These are phyloP conservation scores for Biston stratarius DNA, from an alignment of 2,888 invertebrate genomes.

Conservation along the genomic window DNA sequence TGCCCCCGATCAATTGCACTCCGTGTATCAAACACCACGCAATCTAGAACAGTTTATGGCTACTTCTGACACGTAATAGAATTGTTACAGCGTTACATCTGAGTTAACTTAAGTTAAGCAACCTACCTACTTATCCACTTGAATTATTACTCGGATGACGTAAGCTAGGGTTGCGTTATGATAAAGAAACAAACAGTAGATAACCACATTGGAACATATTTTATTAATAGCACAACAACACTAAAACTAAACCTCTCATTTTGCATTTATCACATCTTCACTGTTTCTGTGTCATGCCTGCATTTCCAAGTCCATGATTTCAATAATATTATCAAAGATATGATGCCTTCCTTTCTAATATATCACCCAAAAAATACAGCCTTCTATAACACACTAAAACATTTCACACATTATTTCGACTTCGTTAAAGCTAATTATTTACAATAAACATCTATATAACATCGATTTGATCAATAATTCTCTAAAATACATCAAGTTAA, in stretches of 20 bases:
- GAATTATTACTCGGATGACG: conserved; percentile 11
- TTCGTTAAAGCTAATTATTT: conserved; percentile 75
- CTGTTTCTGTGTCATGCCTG: conserved; percentile 55
- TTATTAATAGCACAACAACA: conserved; percentile 86
- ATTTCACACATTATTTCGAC: conserved; percentile 69
- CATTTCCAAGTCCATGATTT: conserved; percentile 52
- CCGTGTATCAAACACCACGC: conserved; percentile 29
- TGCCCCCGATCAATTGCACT: conserved; percentile 46
- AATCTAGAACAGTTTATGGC: conserved; percentile 32
- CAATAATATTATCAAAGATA: conserved; percentile 80
- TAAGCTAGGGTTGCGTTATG: conserved; percentile 15
- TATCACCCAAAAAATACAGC: conserved; percentile 86
- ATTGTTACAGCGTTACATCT: conserved; percentile 22
- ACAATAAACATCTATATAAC: conserved; percentile 86
- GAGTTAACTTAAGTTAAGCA: conserved; percentile 15
- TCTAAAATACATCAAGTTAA: conserved; percentile 86
- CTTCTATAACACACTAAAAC: conserved; percentile 81
- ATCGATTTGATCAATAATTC: conserved; percentile 85
- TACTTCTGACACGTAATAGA: conserved; percentile 21
- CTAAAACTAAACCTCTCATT: conserved; percentile 76
- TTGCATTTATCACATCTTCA: conserved; percentile 80
- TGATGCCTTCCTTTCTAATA: conserved; percentile 78
- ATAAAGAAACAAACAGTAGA: conserved; percentile 50
- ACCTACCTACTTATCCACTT: conserved; percentile 16
- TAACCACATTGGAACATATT: conserved; percentile 82